phyloP scores from a whole-genome alignment of 2,797 vertebrate species.

The Astyanax mexicanus region DNA sequence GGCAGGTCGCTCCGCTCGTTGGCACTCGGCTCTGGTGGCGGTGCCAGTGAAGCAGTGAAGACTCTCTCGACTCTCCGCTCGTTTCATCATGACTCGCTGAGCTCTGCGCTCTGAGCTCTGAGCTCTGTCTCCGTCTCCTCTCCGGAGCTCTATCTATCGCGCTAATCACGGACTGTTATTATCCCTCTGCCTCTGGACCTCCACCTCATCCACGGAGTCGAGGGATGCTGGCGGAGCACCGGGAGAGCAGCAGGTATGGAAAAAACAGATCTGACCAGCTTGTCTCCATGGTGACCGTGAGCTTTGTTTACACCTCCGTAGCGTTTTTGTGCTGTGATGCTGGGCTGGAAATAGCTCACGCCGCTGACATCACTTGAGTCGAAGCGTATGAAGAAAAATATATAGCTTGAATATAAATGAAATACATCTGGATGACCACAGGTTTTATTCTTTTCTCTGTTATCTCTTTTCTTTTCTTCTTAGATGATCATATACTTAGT shows the following conservation, averaged over 20 bases:
- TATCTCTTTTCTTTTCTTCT: not conserved
- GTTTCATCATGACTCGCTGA: conserved; percentile 47
- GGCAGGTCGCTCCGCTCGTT: conserved; percentile 70
- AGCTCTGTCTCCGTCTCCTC: conserved; percentile 14
- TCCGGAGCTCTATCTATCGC: not conserved
- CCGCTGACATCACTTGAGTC: not conserved
- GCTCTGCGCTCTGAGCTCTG: conserved; percentile 37
- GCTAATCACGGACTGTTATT: conserved; percentile 49
- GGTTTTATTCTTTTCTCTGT: not conserved
- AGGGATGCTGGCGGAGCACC: conserved; percentile 79
- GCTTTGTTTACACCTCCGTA: conserved; percentile 69
- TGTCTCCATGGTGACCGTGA: conserved; percentile 68
- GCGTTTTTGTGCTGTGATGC: conserved; percentile 41
- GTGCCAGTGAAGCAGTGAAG: conserved; percentile 72
- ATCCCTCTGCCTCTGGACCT: conserved; percentile 20
- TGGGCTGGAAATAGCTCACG: conserved; percentile 41
- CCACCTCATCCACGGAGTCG: conserved; percentile 51
- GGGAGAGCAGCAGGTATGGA: conserved; percentile 80
- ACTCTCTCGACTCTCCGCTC: conserved; percentile 61
- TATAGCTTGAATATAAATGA: no score
- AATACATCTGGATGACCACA: conserved; percentile 1
- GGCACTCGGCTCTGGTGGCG: conserved; percentile 76
- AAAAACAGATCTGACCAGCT: conserved; percentile 62
- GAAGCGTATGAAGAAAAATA: not conserved
- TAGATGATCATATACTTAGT: not conserved